Evolutionary conservation across 2,888 invertebrate species (phyloP).

Genomic region (Hyles lineata): DNA sequence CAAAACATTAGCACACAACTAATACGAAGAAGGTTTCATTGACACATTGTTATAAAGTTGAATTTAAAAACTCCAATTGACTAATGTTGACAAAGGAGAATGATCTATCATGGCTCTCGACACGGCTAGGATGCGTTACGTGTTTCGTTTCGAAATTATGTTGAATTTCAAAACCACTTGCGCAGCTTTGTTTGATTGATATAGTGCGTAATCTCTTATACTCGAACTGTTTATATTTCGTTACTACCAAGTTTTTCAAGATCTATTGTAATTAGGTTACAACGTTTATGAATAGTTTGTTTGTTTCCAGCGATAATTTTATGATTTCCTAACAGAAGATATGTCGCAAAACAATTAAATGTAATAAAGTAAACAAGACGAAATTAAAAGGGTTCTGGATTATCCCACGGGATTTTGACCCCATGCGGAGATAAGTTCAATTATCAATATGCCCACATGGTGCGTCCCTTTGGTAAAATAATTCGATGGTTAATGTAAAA

Average conservation of each 20-base stretch:
- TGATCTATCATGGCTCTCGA: slow-evolving; percentile 43
- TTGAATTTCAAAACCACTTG: slow-evolving; percentile 70
- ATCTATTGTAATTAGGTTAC: slow-evolving; percentile 4
- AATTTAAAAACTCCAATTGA: slow-evolving; percentile 16
- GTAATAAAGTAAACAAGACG: slow-evolving; percentile 37
- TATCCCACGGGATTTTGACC: slow-evolving; percentile 80
- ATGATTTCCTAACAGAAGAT: neutral
- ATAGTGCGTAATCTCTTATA: slow-evolving; percentile 76
- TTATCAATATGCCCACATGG: slow-evolving; percentile 76
- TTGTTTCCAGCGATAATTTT: neutral
- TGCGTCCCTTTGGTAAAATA: slow-evolving; percentile 58
- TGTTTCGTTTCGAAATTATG: slow-evolving; percentile 70
- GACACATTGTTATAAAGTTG: slow-evolving; percentile 27
- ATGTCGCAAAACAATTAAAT: slow-evolving; percentile 35
- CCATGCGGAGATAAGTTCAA: slow-evolving; percentile 76
- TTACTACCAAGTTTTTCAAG: slow-evolving; percentile 16
- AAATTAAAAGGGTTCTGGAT: slow-evolving; percentile 68
- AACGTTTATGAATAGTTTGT: neutral
- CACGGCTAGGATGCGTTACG: slow-evolving; percentile 65
- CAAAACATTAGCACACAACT: slow-evolving; percentile 30
- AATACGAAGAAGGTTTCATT: slow-evolving; percentile 15
- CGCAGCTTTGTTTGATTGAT: slow-evolving; percentile 79
- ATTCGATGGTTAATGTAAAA: slow-evolving; percentile 33
- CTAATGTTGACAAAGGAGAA: slow-evolving; percentile 40
- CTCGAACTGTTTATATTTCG: slow-evolving; percentile 59